Conservation (phyloP, 2,797 vertebrate genomes). For the Scyliorhinus canicula region DNA sequence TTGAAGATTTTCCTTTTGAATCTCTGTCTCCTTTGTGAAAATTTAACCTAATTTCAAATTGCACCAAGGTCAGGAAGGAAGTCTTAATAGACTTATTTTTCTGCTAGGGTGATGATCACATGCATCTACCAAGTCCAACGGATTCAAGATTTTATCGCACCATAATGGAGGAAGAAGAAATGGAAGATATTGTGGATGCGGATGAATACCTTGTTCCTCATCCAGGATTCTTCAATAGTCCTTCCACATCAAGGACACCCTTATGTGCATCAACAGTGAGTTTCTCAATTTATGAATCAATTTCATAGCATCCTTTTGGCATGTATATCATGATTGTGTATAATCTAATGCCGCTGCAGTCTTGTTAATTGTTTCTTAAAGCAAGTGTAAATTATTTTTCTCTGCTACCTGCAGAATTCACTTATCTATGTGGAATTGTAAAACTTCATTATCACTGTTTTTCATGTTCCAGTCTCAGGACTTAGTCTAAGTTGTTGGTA, state of each 20-base stretch:
- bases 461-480: neutral
- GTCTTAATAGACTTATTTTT: conserved; percentile 19
- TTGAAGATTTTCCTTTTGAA: no score
- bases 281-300: neutral
- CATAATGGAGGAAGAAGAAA: conserved; percentile 78
- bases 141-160: conserved; percentile 76
- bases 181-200: conserved; percentile 72
- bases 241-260: conserved; percentile 74
- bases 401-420: neutral
- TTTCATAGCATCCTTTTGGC: neutral
- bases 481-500: neutral
- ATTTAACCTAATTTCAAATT: neutral
- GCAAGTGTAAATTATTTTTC: neutral
- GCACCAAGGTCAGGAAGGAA: neutral
- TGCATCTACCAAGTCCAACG: conserved; percentile 79
- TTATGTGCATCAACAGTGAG: conserved; percentile 78
- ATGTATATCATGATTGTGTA: neutral
- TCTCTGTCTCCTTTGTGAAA: neutral
- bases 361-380: neutral
- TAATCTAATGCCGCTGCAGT: neutral
- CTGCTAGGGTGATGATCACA: conserved; percentile 77
- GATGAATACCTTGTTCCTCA: conserved; percentile 83
- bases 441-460: neutral
- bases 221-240: conserved; percentile 74
- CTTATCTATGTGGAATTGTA: neutral